Base-by-base conservation (phyloP, 1,140 invertebrate species). In the Parapsyche elsis region DNA sequence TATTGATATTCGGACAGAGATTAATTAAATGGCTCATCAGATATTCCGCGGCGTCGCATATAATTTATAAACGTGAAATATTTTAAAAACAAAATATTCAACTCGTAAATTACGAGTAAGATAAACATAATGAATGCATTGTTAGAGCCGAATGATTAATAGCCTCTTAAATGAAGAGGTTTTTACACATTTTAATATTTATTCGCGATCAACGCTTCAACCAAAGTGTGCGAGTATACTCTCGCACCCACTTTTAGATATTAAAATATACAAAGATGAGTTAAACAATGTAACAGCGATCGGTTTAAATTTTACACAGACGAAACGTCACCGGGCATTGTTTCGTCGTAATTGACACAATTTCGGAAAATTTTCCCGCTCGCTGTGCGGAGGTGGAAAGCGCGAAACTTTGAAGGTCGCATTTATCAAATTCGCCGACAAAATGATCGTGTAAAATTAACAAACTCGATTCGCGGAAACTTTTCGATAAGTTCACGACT, bases 401-500 rank as follows among this genome's bases (percentile, higher is more conserved):
- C 21, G 5, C 1, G 14, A 67, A 67, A 19, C 7, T 67, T 67
- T 67, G 23, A 67, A 67, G 64, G 64, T 67, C 64, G 24, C 24
- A 67, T 67, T 67, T 67, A 67, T 67, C 64, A 67, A 67, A 67
- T 26, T 67, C 64, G 64, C 64, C 64, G 24, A 67, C 64, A 67
- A 67, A 67, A 67, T 67, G 64, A 67, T 67, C 64, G 64, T 67
- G 64, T 67, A 67, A 67, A 67, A 67, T 67, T 67, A 67, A 67
- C 64, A 67, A 67, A 67, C 64, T 67, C 64, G 64, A 67, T 67
- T 67, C 23, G n/a, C 12, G 45, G 24, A 67, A 67, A 67, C 64
- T 67, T 67, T 23, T 67, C 23, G 9, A 67, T 24, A 67, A 67
- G 64, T 67, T 67, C 21, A 24, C 5, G 64, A 67, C 64, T 67